Evolutionary conservation across 2,113 vertebrate genomes (phyloP).

Genomic region (Rhinoderma darwinii): DNA sequence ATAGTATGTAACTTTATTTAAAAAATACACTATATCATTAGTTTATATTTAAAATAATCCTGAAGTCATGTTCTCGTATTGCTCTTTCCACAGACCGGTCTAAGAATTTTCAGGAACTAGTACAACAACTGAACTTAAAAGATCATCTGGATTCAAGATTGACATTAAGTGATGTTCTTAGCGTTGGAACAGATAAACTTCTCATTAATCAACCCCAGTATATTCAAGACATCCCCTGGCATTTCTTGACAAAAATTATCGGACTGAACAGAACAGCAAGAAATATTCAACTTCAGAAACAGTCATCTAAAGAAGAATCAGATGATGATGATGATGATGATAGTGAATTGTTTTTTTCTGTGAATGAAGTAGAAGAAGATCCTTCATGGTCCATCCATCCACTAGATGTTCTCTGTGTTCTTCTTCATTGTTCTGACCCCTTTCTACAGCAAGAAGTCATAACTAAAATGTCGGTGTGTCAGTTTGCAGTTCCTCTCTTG

Average conservation of each 20-base stretch:
- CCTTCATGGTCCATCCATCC: constrained; percentile 65
- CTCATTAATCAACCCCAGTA: background rate
- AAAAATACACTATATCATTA: background rate
- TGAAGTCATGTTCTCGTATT: background rate
- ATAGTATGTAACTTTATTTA: no score
- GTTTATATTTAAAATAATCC: background rate
- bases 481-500: constrained; percentile 80
- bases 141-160: background rate
- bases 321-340: background rate
- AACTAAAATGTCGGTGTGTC: constrained; percentile 74
- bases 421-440: constrained; percentile 74
- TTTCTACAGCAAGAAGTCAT: constrained; percentile 75
- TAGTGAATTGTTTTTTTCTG: background rate
- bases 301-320: background rate
- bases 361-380: background rate
- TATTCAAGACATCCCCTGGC: constrained; percentile 22
- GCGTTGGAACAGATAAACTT: constrained; percentile 3
- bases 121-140: background rate
- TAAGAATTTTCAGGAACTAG: background rate
- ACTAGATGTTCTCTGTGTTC: constrained; percentile 75
- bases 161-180: background rate
- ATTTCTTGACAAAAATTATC: constrained; percentile 67
- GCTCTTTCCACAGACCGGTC: background rate
- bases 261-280: constrained; percentile 65
- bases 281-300: constrained; percentile 60